These are phyloP conservation scores for Probosciger aterrimus DNA, from an alignment of 2,113 vertebrate genomes.

Conservation along the genomic window DNA sequence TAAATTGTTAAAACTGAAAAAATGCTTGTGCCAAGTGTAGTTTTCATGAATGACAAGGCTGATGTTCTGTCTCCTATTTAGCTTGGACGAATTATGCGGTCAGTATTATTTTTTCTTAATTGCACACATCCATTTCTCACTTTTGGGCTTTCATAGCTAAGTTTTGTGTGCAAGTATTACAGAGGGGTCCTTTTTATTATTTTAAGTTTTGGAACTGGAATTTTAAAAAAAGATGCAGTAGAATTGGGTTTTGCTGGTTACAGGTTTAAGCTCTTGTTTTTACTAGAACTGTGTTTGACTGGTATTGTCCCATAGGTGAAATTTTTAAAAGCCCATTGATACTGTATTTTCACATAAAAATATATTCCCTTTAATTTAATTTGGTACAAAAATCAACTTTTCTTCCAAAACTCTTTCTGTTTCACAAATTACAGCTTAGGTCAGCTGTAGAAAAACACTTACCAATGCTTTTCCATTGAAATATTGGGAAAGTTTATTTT, in stretches of 20 bases:
- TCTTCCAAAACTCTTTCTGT: background rate
- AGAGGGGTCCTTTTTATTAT: background rate
- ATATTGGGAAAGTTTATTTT: background rate
- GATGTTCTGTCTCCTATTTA: constrained; percentile 3
- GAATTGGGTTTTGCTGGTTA: background rate
- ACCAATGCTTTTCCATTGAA: background rate
- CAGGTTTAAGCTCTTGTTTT: background rate
- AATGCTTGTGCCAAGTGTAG: background rate
- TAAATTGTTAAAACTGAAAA: constrained; percentile 9
- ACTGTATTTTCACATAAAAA: background rate
- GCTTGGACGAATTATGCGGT: background rate
- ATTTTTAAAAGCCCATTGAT: background rate
- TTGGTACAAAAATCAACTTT: background rate
- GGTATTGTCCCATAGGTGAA: background rate
- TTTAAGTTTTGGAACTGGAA: background rate
- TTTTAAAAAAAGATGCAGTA: background rate
- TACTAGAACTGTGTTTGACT: background rate
- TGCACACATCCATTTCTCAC: background rate
- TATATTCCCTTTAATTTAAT: background rate
- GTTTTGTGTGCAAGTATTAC: background rate
- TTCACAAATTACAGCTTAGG: background rate
- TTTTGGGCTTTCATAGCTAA: background rate
- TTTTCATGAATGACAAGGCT: constrained; percentile 31
- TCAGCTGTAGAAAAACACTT: background rate
- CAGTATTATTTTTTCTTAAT: background rate